Evolutionary conservation across 2,797 vertebrate genomes (phyloP).

Genomic region (Pampus argenteus): DNA sequence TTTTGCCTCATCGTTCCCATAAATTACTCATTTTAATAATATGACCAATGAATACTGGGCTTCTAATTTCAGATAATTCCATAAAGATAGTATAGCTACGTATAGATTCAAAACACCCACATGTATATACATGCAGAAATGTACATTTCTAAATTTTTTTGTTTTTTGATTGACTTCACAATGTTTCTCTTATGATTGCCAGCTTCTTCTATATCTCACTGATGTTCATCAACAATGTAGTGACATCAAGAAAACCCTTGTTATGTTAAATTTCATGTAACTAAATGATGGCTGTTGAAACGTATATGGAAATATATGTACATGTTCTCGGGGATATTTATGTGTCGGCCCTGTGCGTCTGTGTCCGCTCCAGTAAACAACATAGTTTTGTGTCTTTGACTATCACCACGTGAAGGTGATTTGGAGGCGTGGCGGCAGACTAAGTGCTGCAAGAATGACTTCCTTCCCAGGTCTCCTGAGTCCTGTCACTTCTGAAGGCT

Average conservation of each 20-base stretch:
- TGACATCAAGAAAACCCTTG: neutral
- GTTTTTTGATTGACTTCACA: neutral
- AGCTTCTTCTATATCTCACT: neutral
- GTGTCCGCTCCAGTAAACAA: slow-evolving; percentile 14
- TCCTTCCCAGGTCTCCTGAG: slow-evolving; percentile 64
- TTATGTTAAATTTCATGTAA: neutral
- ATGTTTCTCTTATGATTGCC: neutral
- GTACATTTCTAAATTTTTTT: no score
- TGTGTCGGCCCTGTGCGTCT: slow-evolving; percentile 21
- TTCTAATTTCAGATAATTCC: no score
- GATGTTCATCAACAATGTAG: neutral
- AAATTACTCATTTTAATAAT: no score
- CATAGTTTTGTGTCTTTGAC: slow-evolving; percentile 37
- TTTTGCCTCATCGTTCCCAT: no score
- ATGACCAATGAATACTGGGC: no score
- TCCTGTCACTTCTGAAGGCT: slow-evolving; percentile 67
- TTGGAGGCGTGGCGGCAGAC: slow-evolving; percentile 57
- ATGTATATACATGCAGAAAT: neutral
- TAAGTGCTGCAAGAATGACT: slow-evolving; percentile 54
- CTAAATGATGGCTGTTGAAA: neutral
- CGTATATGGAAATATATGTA: neutral
- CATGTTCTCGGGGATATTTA: neutral
- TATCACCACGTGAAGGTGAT: slow-evolving; percentile 58
- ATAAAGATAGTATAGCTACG: no score
- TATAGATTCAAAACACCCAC: neutral